Evolutionary conservation across 1,140 invertebrate species (phyloP).

Genomic region (Drosophila malerkotliana): DNA sequence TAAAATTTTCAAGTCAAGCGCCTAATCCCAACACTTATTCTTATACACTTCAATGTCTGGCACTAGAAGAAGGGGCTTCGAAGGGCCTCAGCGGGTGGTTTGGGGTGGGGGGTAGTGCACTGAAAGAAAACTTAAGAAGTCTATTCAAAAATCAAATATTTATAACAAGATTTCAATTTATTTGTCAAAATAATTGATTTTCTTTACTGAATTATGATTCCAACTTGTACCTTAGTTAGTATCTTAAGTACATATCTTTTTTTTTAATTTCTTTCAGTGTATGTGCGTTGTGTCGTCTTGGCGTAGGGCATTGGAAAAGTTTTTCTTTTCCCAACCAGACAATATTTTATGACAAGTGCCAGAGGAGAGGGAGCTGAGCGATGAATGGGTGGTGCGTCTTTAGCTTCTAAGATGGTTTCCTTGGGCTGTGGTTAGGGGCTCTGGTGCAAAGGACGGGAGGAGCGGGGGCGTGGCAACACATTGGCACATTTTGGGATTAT

Average conservation of each 20-base stretch:
- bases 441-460: not conserved
- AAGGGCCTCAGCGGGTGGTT: slow-evolving; percentile 7
- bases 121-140: not conserved
- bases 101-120: not conserved
- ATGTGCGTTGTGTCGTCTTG: slow-evolving; percentile 40
- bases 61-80: slow-evolving; percentile 49
- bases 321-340: slow-evolving; percentile 78
- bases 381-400: slow-evolving; percentile 4
- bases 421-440: slow-evolving; percentile 25
- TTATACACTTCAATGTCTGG: slow-evolving; percentile 81
- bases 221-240: too few relatives aligned
- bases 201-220: too few relatives aligned
- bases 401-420: slow-evolving; percentile 36
- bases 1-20: slow-evolving; percentile 83
- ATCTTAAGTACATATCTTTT: too few relatives aligned
- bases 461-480: slow-evolving; percentile 54
- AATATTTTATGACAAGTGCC: slow-evolving; percentile 80
- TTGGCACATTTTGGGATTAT: slow-evolving; percentile 79
- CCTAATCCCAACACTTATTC: slow-evolving; percentile 82
- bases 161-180: too few relatives aligned
- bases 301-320: slow-evolving; percentile 70
- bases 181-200: too few relatives aligned
- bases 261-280: slow-evolving; percentile 8
- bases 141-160: not conserved
- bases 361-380: slow-evolving; percentile 1